Evolutionary conservation across 2,113 vertebrate genomes (phyloP), one percentile per base, ranked within the genome.

Genomic region (Microcebus tavaratra): DNA sequence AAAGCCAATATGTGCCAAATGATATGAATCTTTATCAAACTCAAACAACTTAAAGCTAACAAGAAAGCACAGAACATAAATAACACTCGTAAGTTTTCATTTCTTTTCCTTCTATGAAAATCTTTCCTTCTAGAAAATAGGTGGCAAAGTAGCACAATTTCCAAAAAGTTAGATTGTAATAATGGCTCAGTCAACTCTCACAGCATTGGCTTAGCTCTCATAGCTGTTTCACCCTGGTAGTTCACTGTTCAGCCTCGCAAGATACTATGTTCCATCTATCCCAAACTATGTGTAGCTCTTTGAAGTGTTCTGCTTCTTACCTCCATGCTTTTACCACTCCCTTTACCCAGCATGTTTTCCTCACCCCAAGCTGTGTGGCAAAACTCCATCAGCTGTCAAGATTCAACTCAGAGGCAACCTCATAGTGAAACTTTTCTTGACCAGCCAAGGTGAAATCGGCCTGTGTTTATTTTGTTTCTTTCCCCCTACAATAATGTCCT

Each of bases 371-470:
- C 36, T 87, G 34, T 25, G 25, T 80, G 50, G 9, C 39, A 72
- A 81, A 91, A 84, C 18, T 83, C 78, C 50, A 83, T 87, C 59
- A 89, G 42, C 50, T 94, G 50, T 89, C 86, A 83, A 91, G 59
- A 80, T 59, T 94, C 83, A 93, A 57, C 17, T 70, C 65, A 92
- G 45, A 83, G 18, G 45, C 61, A 29, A 96, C 45, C 67, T 78
- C 48, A 88, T 12, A 80, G 36, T 39, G n/a, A 94, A 87, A 76
- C 31, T 15, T 86, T 96, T 96, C 88, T 95, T 94, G 39, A 73
- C 36, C n/a, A 91, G 20, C 88, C 36, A 34, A 73, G 31, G 57
- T 31, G 88, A 78, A 93, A 82, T 1, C 34, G 12, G 36, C 23
- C 73, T 57, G 5, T 79, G 39, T 48, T 65, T 83, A 39, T 76